phyloP scores from a whole-genome alignment of 2,113 vertebrate species.

The Semnornis frantzii region DNA sequence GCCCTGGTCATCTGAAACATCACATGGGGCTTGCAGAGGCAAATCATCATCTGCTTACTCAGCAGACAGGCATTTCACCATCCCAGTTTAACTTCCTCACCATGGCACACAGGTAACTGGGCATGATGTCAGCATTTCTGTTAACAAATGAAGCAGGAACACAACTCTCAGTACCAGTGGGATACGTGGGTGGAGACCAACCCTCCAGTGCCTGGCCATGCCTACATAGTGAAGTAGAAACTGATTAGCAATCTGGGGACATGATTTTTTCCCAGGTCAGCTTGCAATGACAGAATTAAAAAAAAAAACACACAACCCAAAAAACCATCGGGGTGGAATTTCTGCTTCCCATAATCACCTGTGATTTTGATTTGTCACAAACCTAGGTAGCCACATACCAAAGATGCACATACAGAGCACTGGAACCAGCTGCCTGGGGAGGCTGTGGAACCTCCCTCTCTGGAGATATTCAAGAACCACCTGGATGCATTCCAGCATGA shows the following conservation, averaged over 20 bases:
- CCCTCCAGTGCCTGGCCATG: background rate
- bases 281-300: background rate
- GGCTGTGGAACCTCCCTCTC: no score
- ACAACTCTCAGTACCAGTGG: background rate
- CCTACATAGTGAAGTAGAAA: background rate
- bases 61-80: background rate
- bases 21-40: background rate
- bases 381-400: background rate
- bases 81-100: background rate
- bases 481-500: no score
- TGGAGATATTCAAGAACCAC: no score
- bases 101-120: background rate
- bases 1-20: background rate
- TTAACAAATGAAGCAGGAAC: background rate
- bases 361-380: background rate
- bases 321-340: background rate
- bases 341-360: background rate
- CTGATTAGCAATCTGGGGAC: background rate
- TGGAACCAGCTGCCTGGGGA: no score
- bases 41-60: background rate
- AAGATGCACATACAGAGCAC: background rate
- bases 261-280: background rate
- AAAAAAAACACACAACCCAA: background rate
- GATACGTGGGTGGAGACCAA: background rate
- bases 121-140: background rate